Conservation (phyloP, 2,113 vertebrate genomes). For the Argyrosomus japonicus region DNA sequence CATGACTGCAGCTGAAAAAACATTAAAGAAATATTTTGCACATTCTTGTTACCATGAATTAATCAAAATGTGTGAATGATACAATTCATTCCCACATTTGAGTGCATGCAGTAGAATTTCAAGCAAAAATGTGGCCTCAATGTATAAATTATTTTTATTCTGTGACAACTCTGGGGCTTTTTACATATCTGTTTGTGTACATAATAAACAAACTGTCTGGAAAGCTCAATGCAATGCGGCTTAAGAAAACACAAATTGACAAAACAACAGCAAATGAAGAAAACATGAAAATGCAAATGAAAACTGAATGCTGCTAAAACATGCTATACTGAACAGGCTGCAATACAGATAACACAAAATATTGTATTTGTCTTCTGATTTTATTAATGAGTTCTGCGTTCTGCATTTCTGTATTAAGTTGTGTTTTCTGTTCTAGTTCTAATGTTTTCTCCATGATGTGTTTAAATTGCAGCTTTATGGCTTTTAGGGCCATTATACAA, state of each 20-base stretch:
- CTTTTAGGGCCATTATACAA: neutral
- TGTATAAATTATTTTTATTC: too few species aligned
- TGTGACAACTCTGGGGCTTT: neutral
- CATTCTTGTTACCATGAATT: neutral
- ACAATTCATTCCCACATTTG: too few species aligned
- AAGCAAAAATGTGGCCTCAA: too few species aligned
- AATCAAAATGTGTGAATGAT: too few species aligned
- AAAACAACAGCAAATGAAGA: neutral
- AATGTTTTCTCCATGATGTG: neutral
- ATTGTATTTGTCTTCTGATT: too few species aligned
- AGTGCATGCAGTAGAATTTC: too few species aligned
- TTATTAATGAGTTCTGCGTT: neutral
- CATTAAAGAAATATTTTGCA: neutral
- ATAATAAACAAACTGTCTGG: neutral
- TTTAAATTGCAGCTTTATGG: neutral
- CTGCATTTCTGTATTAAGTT: neutral
- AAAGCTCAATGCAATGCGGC: neutral
- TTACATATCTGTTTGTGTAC: neutral
- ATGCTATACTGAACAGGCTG: too few species aligned
- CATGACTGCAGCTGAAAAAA: neutral
- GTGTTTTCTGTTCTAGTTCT: neutral
- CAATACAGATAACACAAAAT: too few species aligned
- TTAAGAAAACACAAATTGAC: neutral
- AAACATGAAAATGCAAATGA: neutral
- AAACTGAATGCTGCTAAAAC: too few species aligned